Percentiles rank a stretch among this genome's conserved stretches.
Conservation (phyloP, 1,140 invertebrate species). For the Yoshiicerus persimilis region DNA sequence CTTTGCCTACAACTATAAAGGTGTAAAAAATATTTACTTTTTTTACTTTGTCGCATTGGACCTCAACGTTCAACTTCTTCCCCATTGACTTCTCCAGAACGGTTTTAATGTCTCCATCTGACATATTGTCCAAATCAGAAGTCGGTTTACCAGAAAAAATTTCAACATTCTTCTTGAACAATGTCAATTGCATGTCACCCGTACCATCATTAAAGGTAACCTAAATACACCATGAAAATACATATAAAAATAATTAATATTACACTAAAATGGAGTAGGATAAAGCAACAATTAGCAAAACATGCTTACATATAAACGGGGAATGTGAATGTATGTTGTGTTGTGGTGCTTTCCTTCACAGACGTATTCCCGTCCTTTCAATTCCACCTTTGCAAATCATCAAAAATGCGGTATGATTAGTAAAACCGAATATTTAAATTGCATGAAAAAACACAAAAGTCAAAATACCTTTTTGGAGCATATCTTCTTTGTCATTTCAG, state of each 20-base stretch:
- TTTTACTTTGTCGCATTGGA: constrained; percentile 31
- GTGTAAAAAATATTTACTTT: constrained; percentile 28
- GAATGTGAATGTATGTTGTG: constrained; percentile 31
- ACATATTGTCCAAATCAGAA: constrained; percentile 18
- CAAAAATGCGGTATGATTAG: background rate
- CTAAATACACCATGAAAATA: background rate
- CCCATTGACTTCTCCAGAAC: constrained; percentile 27
- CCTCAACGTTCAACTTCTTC: constrained; percentile 29
- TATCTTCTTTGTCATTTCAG: constrained; percentile 24
- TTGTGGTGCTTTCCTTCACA: constrained; percentile 32
- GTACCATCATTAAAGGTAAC: constrained; percentile 39
- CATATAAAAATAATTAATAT: background rate
- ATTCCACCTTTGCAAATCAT: constrained; percentile 5
- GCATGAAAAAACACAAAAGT: background rate
- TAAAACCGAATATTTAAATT: background rate
- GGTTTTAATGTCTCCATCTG: constrained; percentile 21
- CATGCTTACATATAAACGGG: constrained; percentile 26
- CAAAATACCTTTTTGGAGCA: constrained; percentile 32
- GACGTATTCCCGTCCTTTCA: constrained; percentile 35
- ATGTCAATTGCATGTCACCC: constrained; percentile 26
- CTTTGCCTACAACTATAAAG: background rate
- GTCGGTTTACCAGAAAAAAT: constrained; percentile 20
- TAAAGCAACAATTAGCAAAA: background rate
- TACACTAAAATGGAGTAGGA: background rate
- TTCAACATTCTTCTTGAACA: constrained; percentile 32